Evolutionary conservation across 2,888 invertebrate species (phyloP).

Genomic region (Geophilus truncorum): DNA sequence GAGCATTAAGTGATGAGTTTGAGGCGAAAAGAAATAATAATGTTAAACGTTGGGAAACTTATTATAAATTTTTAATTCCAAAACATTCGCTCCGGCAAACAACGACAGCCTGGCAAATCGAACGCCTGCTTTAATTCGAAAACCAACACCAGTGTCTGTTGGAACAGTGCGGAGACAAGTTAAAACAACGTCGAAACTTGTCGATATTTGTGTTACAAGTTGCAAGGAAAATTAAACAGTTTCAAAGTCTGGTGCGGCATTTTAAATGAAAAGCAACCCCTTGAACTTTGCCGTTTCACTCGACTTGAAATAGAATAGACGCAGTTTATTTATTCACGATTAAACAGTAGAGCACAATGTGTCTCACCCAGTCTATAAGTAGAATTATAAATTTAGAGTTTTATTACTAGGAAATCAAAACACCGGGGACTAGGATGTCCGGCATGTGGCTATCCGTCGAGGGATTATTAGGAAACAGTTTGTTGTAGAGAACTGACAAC

Average conservation of each 20-base stretch:
- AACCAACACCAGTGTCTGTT: neutral
- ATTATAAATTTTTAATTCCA: neutral
- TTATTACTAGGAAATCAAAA: too few relatives aligned
- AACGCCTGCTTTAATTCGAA: neutral
- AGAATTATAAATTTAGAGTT: too few relatives aligned
- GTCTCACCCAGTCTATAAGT: too few relatives aligned
- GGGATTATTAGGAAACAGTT: too few relatives aligned
- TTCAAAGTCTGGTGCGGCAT: neutral
- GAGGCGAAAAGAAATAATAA: neutral
- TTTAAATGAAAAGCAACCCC: neutral
- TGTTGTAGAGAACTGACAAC: too few relatives aligned
- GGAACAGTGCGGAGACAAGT: neutral
- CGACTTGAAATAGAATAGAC: neutral
- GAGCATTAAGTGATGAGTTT: neutral
- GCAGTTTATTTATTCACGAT: too few relatives aligned
- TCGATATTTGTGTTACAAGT: neutral
- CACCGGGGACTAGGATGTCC: too few relatives aligned
- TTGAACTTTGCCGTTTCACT: neutral
- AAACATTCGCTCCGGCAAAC: neutral
- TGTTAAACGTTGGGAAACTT: neutral
- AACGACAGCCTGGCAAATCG: neutral
- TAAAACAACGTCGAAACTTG: neutral
- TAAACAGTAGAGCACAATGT: too few relatives aligned
- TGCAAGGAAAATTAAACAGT: neutral
- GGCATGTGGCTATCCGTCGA: too few relatives aligned